Conservation (phyloP, 2,113 vertebrate species). For the Callaeas wilsoni region DNA sequence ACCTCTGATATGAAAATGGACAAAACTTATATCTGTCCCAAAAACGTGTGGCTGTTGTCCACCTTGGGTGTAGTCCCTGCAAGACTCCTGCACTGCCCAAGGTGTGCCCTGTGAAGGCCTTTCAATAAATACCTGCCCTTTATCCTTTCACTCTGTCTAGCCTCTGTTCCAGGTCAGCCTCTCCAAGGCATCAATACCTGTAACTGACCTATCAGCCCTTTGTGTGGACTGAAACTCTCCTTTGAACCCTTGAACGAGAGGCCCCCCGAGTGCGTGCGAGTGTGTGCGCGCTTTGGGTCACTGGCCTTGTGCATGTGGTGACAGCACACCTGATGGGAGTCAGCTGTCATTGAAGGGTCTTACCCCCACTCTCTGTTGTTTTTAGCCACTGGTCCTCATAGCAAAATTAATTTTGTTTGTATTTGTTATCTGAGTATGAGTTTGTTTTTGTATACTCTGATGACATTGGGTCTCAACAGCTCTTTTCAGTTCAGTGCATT, state of each 20-base stretch:
- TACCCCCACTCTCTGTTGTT: not conserved
- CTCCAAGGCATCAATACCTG: too few relatives aligned
- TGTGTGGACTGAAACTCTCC: not conserved
- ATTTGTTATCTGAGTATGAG: not conserved
- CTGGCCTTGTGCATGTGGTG: accelerated
- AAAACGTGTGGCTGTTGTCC: too few relatives aligned
- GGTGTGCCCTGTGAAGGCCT: too few relatives aligned
- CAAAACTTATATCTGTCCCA: too few relatives aligned
- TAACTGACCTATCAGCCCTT: not conserved
- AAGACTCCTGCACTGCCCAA: too few relatives aligned
- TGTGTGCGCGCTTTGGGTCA: not conserved
- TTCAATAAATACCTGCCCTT: too few relatives aligned
- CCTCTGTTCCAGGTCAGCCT: too few relatives aligned
- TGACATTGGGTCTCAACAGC: not conserved
- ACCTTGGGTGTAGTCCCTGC: too few relatives aligned
- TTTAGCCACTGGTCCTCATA: not conserved
- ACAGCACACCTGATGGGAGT: too few relatives aligned
- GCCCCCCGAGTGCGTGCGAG: accelerated
- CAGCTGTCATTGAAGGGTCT: not conserved
- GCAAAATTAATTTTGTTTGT: not conserved
- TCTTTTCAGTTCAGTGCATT: not conserved
- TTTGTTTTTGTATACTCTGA: not conserved
- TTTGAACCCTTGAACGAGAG: not conserved
- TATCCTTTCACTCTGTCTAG: too few relatives aligned
- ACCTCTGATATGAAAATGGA: too few relatives aligned